These are phyloP conservation scores for Hystrix cristata DNA, from an alignment of 2,113 vertebrate genomes.

Conservation along the genomic window DNA sequence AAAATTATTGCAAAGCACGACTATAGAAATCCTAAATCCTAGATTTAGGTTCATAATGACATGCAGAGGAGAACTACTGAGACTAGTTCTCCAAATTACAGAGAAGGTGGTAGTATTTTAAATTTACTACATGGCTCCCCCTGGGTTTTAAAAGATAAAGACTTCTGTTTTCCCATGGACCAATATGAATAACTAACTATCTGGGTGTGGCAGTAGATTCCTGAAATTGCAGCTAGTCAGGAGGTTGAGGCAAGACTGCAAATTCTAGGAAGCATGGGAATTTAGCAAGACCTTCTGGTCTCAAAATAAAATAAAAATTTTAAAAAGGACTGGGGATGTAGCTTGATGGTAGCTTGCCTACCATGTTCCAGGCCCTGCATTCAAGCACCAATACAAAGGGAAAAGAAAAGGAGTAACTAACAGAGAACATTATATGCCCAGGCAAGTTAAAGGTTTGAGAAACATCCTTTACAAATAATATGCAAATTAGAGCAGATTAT, in stretches of 20 bases:
- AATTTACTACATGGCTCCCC: background rate
- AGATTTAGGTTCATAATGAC: background rate
- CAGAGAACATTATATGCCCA: background rate
- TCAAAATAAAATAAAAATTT: background rate
- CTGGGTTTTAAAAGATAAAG: background rate
- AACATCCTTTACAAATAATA: background rate
- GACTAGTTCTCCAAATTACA: constrained; percentile 13
- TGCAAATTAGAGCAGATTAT: background rate
- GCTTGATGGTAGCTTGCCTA: background rate
- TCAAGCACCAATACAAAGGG: background rate
- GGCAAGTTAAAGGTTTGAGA: constrained; percentile 15
- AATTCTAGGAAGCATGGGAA: background rate
- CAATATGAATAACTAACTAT: background rate
- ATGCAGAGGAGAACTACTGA: background rate
- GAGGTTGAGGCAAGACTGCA: background rate
- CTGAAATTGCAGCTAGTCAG: background rate
- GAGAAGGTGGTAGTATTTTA: background rate
- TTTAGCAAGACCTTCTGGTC: no score
- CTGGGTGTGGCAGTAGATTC: background rate
- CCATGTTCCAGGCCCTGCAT: background rate
- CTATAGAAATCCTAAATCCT: background rate
- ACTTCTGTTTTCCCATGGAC: background rate
- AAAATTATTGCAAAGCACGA: background rate
- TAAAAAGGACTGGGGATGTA: background rate
- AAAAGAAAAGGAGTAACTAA: background rate